phyloP scores from a whole-genome alignment of 2,113 vertebrate species.

The Peromyscus maniculatus region DNA sequence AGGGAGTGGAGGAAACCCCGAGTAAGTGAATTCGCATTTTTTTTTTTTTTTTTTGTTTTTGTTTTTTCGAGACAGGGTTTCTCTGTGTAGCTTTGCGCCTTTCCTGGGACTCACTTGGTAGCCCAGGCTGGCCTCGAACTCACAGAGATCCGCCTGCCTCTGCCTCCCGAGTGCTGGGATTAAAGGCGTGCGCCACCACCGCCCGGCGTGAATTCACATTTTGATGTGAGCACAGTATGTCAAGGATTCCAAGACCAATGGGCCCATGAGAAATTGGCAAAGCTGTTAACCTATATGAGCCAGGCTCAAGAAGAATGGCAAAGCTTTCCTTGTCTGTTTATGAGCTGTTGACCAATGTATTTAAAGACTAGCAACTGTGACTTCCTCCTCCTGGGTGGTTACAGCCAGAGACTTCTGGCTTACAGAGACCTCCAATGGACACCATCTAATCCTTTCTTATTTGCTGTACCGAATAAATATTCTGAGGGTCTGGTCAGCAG shows the following conservation, averaged over 20 bases:
- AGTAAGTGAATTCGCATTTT: not conserved
- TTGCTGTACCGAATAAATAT: not conserved
- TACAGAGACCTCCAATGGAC: not conserved
- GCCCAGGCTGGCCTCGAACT: no score
- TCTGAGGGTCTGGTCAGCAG: not conserved
- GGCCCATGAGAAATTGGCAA: not conserved
- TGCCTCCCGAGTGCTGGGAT: no score
- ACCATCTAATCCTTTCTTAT: not conserved
- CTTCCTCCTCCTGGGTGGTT: no score
- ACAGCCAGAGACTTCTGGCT: not conserved
- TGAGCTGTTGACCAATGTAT: not conserved
- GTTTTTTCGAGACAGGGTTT: no score
- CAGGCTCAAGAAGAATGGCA: not conserved
- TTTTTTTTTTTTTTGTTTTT: no score
- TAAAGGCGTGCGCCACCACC: no score
- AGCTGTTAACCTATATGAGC: not conserved
- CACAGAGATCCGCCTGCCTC: no score
- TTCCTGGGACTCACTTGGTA: no score
- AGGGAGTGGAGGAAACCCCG: not conserved
- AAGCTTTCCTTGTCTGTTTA: not conserved
- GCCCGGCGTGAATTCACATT: not conserved
- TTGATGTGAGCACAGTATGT: not conserved
- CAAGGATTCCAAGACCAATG: not conserved
- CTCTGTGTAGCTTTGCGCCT: no score
- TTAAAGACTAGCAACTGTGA: not conserved